phyloP scores from a whole-genome alignment of 2,797 vertebrate genomes.

The Sphenopsis melanotis region DNA sequence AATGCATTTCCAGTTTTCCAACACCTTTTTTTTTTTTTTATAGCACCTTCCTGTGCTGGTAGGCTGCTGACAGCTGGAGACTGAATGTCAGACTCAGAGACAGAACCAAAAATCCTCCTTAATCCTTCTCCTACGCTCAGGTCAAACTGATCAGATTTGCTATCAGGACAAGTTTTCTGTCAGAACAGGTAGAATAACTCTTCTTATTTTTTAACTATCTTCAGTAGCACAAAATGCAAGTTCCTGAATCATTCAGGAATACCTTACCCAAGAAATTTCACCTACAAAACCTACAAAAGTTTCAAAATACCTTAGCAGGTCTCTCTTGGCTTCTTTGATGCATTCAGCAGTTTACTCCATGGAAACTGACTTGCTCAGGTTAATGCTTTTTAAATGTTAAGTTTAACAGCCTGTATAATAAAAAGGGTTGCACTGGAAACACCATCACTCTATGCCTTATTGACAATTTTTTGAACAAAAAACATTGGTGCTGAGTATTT shows the following conservation, averaged over 20 bases:
- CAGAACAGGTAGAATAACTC: neutral
- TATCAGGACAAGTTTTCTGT: neutral
- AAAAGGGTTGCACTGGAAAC: neutral
- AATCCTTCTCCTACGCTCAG: neutral
- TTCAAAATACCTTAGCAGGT: neutral
- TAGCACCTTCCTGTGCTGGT: neutral
- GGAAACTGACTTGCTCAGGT: neutral
- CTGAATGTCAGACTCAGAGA: neutral
- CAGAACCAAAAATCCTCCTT: neutral
- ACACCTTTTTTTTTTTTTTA: neutral
- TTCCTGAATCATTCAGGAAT: neutral
- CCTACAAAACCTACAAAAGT: neutral
- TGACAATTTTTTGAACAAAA: neutral
- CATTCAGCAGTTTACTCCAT: neutral
- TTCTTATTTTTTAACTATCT: neutral
- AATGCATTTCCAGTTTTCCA: neutral
- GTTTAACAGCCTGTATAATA: neutral
- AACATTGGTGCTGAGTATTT: neutral
- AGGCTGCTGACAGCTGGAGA: slow-evolving; percentile 4
- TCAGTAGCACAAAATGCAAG: neutral
- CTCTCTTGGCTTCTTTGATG: neutral
- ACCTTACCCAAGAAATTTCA: neutral
- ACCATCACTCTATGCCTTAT: neutral
- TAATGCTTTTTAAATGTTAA: neutral
- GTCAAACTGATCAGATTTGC: neutral